Percentiles rank a stretch among this genome's conserved stretches.
Evolutionary conservation across 2,888 invertebrate species (phyloP).

Genomic region (Sepioteuthis lessoniana): DNA sequence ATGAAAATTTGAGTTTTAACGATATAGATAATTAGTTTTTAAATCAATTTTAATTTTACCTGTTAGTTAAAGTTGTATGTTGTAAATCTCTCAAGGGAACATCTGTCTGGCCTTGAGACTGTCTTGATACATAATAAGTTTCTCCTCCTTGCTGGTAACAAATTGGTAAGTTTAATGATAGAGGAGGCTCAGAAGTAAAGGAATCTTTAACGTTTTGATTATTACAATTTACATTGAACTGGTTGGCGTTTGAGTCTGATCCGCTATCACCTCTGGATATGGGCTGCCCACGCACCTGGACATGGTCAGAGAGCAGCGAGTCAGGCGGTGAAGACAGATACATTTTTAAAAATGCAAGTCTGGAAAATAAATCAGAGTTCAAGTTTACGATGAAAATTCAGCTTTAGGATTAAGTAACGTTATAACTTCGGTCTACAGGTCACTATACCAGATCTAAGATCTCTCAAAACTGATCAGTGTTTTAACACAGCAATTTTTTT

Average conservation of each 20-base stretch:
- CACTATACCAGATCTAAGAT: too few species aligned
- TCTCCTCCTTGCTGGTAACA: conserved; percentile 34
- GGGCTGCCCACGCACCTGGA: neutral
- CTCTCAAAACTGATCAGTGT: too few species aligned
- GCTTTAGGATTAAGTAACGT: too few species aligned
- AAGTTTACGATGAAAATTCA: neutral
- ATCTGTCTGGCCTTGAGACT: conserved; percentile 35
- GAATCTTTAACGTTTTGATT: neutral
- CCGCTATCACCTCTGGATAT: neutral
- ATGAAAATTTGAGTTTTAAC: too few species aligned
- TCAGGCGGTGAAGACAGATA: neutral
- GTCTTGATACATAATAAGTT: conserved; percentile 34
- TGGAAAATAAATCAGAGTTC: neutral
- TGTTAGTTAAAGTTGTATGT: conserved; percentile 34
- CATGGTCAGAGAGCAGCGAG: conserved; percentile 16
- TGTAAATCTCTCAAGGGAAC: neutral
- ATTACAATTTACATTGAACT: neutral
- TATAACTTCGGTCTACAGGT: too few species aligned
- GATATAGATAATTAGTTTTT: neutral
- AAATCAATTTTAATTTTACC: neutral
- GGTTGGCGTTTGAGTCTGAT: neutral
- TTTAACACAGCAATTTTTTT: too few species aligned
- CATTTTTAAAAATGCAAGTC: conserved; percentile 24
- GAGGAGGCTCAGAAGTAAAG: neutral
- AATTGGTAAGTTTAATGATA: neutral